phyloP scores from a whole-genome alignment of 2,888 invertebrate species.

The Orthosia gracilis region DNA sequence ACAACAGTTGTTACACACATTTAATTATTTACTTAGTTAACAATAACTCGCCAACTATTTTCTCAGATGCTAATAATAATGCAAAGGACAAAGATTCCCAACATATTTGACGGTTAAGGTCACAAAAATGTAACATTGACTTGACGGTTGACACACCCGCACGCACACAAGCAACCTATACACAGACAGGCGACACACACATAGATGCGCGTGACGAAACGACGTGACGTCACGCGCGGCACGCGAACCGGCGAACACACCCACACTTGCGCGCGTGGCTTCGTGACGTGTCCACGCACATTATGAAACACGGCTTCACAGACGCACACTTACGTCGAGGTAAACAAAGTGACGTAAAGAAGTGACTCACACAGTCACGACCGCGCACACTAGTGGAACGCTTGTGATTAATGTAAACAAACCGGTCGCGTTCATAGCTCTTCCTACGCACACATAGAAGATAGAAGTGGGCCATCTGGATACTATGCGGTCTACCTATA shows the following conservation, averaged over 20 bases:
- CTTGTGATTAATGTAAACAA: conserved; percentile 88
- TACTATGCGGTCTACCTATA: conserved; percentile 44
- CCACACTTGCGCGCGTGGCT: conserved; percentile 83
- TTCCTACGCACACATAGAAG: conserved; percentile 69
- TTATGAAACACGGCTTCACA: conserved; percentile 65
- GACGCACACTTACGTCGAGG: conserved; percentile 77
- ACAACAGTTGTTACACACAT: neutral
- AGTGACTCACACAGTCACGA: conserved; percentile 82
- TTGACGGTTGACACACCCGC: conserved; percentile 79
- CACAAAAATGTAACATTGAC: conserved; percentile 90
- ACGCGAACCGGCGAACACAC: conserved; percentile 89
- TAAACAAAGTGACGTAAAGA: conserved; percentile 90
- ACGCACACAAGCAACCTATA: conserved; percentile 70
- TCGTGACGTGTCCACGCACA: conserved; percentile 81
- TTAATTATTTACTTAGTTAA: neutral
- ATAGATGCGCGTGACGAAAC: conserved; percentile 78
- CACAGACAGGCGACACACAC: conserved; percentile 74
- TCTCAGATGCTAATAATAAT: conserved; percentile 72
- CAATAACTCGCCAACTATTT: conserved; percentile 36
- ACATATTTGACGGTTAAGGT: conserved; percentile 88
- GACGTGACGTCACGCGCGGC: conserved; percentile 86
- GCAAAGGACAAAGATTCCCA: conserved; percentile 79
- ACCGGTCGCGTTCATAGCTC: conserved; percentile 77
- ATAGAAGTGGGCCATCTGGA: conserved; percentile 87
- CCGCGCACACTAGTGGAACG: conserved; percentile 77